phyloP scores from a whole-genome alignment of 1,140 invertebrate species.

The Pseudobourletiella spinata region DNA sequence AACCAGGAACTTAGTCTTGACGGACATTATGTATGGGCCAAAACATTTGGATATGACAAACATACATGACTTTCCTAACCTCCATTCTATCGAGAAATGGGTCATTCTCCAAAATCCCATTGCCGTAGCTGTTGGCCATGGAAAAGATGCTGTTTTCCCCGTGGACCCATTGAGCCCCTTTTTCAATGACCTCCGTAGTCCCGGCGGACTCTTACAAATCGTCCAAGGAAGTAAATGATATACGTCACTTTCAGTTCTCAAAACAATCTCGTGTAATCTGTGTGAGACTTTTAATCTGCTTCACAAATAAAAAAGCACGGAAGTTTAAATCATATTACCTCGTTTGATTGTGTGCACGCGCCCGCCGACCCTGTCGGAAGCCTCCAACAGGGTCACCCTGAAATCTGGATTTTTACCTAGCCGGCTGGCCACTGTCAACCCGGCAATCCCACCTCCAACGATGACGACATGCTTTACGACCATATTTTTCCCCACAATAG shows the following conservation, averaged over 20 bases:
- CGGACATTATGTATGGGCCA: too few species aligned
- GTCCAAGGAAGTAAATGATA: neutral
- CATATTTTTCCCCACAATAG: neutral
- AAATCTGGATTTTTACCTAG: constrained; percentile 30
- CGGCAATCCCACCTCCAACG: constrained; percentile 39
- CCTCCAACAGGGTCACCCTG: constrained; percentile 37
- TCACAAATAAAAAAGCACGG: neutral
- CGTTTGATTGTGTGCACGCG: constrained; percentile 33
- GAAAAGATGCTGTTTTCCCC: constrained; percentile 39
- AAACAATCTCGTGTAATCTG: neutral
- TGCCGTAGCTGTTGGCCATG: neutral
- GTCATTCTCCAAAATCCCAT: constrained; percentile 2
- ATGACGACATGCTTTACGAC: constrained; percentile 34
- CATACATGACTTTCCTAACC: too few species aligned
- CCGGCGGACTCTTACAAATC: neutral
- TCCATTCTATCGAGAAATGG: neutral
- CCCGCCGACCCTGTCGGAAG: constrained; percentile 37
- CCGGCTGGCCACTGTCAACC: constrained; percentile 33
- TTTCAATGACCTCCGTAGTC: constrained; percentile 37
- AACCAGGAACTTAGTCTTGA: too few species aligned
- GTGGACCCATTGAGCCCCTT: constrained; percentile 47
- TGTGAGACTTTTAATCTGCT: neutral
- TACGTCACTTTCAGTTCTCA: neutral
- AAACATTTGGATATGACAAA: too few species aligned
- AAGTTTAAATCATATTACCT: constrained; percentile 30